These are phyloP conservation scores for Catalaphyllia jardinei DNA, from an alignment of 64 coral and sea anemone genomes.

Conservation along the genomic window DNA sequence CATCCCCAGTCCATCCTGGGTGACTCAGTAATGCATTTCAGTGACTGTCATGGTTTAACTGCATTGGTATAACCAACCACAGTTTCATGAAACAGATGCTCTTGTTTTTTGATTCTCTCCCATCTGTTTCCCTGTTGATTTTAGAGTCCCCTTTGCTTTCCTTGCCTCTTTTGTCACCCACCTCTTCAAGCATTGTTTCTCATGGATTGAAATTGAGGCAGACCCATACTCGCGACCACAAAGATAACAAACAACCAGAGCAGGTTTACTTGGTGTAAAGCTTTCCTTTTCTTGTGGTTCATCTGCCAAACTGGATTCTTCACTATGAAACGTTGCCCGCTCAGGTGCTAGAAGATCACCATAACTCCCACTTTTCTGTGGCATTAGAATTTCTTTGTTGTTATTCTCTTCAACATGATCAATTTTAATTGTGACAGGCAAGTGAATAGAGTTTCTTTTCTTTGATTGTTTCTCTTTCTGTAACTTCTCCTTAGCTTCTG, in stretches of 20 bases:
- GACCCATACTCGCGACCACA: slow-evolving; percentile 90
- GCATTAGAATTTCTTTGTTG: slow-evolving; percentile 1
- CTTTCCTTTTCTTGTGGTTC: slow-evolving; percentile 13
- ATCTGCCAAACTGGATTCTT: background rate
- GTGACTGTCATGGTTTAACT: background rate
- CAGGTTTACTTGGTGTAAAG: slow-evolving; percentile 35
- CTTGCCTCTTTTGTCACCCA: slow-evolving; percentile 49
- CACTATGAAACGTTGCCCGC: background rate
- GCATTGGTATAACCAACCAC: background rate
- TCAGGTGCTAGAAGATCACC: slow-evolving; percentile 5
- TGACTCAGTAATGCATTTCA: background rate
- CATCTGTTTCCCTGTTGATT: slow-evolving; percentile 26
- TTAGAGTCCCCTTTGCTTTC: slow-evolving; percentile 67
- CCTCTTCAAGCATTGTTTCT: slow-evolving; percentile 95
- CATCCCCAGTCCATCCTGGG: background rate
- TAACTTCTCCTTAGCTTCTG: slow-evolving; percentile 54
- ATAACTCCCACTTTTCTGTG: slow-evolving; percentile 30
- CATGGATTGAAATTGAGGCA: slow-evolving; percentile 91
- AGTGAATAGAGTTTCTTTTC: slow-evolving; percentile 70
- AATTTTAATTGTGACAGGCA: slow-evolving; percentile 68
- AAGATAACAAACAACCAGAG: slow-evolving; percentile 83
- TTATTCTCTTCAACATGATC: slow-evolving; percentile 46
- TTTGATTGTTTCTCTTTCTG: slow-evolving; percentile 60
- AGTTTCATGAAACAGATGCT: slow-evolving; percentile 20
- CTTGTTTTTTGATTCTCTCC: slow-evolving; percentile 31